Base-by-base conservation (phyloP, 2,888 invertebrate genomes). In the Oscheius sp. region DNA sequence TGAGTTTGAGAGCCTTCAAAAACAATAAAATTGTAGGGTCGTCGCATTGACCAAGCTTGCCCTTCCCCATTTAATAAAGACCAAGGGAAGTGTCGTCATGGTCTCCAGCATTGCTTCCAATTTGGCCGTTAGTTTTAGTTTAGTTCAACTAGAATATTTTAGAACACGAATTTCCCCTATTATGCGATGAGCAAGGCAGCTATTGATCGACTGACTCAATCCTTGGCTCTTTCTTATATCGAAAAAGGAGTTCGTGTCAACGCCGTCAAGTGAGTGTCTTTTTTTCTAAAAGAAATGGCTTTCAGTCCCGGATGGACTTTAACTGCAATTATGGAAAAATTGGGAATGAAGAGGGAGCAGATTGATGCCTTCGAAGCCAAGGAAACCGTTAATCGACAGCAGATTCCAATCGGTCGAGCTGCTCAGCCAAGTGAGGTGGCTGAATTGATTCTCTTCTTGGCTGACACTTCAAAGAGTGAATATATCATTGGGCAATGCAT, bases 171-270 rank as follows among this genome's bases (percentile, higher is more conserved):
- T 15, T 72, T 72, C 67, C 74, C 74, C 8, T 74, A 74, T 34
- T 74, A 74, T 29, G 86, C 84, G 74, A 91, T 96, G 86, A 94
- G 95, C 0, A 96, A 97, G 89, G 91, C 94, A 46, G 92, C 94
- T 27, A 90, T 96, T 0, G 96, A 97, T 88, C 96, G 96, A 87
- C 91, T 97, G 75, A 96, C 96, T 0, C 90, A 92, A 79, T 95
- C 94, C 87, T 91, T 92, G 3, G 96, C 96, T 6, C 88, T 97
- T 70, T 96, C 88, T 73, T 75, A 88, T 66, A 88, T 88, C 12
- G 74, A 85, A 15, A 86, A 87, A 70, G 84, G 86, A 68, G 93
- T 95, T 0, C 89, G 95, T 72, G 93, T 93, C 0, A 95, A 95
- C 87, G 91, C 92, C 78, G 93, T 95, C 0, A 95, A 94, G 87